Base-by-base conservation (phyloP, 2,888 invertebrate genomes). In the Eupeodes luniger region DNA sequence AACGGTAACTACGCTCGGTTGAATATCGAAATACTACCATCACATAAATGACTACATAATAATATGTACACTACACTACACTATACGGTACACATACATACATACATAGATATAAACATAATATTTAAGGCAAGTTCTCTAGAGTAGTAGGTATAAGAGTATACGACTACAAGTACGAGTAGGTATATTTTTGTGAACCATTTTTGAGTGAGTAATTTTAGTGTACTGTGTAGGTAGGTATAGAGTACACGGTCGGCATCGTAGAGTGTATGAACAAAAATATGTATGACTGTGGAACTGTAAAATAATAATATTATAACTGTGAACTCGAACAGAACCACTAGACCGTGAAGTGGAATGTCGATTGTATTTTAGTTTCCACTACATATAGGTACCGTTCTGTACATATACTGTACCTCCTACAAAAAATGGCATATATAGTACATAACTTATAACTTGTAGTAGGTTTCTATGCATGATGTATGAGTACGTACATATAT, bases 131-230 rank as follows among this genome's bases (percentile, higher is more conserved):
- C 6, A 16, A 19, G 40, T 19, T 19, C 55, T 55, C 34, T 59
- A 27, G 11, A 19, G 55, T 67, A 34, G 4, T 27, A 1, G 27
- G 27, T 27, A 27, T 27, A 27, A 27, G 27, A 27, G 27, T 27
- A 27, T 27, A 27, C 27, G 27, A 27, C 27, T 27, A 27, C 27
- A 27, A n/a, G 16, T n/a, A 27, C 27, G 27, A 27, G 27, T 53
- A 34, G 36, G 57, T 66, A 47, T 79, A 75, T 75, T 82, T 79
- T 66, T 76, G 76, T 70, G 76, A 79, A 79, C 79, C 70, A 83
- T 80, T 70, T 27, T 70, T 76, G 79, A 83, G 44, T 66, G 83
- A 76, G 66, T 76, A 61, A 75, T 70, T 82, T 74, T 72, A 76
- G 83, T 80, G 75, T 14, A 36, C 12, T 47, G 51, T 34, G 2